Evolutionary conservation across 1,140 invertebrate species (phyloP).

Genomic region (Dreissena polymorpha): DNA sequence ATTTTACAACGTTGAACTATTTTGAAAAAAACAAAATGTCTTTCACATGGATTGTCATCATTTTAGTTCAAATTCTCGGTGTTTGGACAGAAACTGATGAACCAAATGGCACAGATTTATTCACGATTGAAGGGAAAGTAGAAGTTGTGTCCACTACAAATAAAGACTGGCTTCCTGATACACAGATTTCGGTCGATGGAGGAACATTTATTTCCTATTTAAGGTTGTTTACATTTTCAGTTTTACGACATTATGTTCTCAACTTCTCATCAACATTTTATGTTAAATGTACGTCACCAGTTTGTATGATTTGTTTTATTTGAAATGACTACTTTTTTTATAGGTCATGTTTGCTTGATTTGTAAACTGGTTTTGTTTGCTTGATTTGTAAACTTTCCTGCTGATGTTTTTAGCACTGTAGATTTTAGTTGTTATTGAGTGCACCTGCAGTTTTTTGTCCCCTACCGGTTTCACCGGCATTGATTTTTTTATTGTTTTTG

Average conservation of each 20-base stretch:
- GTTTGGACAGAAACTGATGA: conserved; percentile 52
- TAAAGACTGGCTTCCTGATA: conserved; percentile 80
- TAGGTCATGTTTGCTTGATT: background rate
- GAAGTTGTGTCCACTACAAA: conserved; percentile 60
- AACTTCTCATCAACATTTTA: conserved; percentile 53
- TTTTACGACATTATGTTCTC: too few relatives aligned
- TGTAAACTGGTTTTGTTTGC: too few relatives aligned
- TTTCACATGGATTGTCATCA: background rate
- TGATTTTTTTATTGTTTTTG: too few relatives aligned
- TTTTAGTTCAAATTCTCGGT: background rate
- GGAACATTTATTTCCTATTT: conserved; percentile 93
- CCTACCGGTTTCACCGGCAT: too few relatives aligned
- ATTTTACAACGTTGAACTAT: too few relatives aligned
- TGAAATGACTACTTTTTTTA: background rate
- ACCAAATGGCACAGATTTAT: conserved; percentile 43
- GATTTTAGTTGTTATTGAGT: too few relatives aligned
- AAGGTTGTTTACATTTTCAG: conserved; percentile 80
- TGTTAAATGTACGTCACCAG: background rate
- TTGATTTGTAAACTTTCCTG: too few relatives aligned
- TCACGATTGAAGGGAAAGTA: conserved; percentile 67
- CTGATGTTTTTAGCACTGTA: too few relatives aligned
- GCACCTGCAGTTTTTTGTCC: too few relatives aligned
- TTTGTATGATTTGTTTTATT: background rate
- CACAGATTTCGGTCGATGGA: conserved; percentile 91
- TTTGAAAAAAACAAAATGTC: conserved; percentile 13